Base-by-base conservation (phyloP, 2,113 vertebrate genomes). In the Turdus rufiventris region DNA sequence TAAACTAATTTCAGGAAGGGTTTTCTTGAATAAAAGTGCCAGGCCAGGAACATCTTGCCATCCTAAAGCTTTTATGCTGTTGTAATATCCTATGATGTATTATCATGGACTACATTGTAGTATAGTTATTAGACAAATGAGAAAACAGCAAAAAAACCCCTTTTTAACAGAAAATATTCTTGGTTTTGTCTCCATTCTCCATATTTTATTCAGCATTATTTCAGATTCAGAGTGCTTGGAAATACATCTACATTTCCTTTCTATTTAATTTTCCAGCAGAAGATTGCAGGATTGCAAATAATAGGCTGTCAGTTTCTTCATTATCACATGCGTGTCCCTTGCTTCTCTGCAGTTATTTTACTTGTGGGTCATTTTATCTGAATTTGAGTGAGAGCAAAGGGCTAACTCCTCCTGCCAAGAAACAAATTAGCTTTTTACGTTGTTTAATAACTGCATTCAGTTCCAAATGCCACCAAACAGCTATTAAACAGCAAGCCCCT, bases 391-490 rank as follows among this genome's bases (percentile, higher is more conserved):
- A 91, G 75, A 96, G 86, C 61, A 89, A 95, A 91, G 76, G 56
- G 62, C 70, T 92, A 90, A 85, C 48, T 95, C 43, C 66, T 89
- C 42, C 57, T 85, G 71, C 53, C 78, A 96, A 91, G 89, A 93
- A 97, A 90, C 91, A 95, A 93, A 97, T 97, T 96, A 96, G 63
- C 72, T 96, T 97, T 96, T 96, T 91, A 91, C 31, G 13, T 93
- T 96, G 85, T 97, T 97, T 97, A 97, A 96, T 96, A 97, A 94
- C 68, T 92, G 86, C 91, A 95, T 94, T 83, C 71, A 91, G 93
- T 85, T 97, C 90, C 83, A 96, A 96, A 97, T 96, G 95, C 91
- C 94, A 97, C 93, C 91, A 95, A 97, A 96, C 36, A 94, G 72
- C 77, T 96, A 97, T 97, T 97, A 96, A 96, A 87, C 40, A 97